Evolutionary conservation across 2,797 vertebrate genomes (phyloP).

Genomic region (Tympanoctomys barrerae): DNA sequence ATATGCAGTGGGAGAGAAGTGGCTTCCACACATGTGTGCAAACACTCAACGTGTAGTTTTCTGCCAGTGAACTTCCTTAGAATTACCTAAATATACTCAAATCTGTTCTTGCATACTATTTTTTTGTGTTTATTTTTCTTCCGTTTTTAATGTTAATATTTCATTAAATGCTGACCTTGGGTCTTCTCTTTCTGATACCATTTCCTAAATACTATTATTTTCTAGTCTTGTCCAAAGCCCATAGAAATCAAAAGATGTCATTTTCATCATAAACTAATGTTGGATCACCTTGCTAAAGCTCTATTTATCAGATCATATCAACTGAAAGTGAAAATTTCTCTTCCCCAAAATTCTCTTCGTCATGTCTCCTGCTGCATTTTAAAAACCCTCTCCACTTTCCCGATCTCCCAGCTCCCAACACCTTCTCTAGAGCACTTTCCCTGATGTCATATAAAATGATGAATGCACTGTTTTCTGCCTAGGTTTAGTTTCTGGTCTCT

Average conservation of each 20-base stretch:
- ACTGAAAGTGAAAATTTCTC: not conserved
- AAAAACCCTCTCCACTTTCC: not conserved
- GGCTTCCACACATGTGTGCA: not conserved
- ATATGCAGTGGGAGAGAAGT: fast-evolving
- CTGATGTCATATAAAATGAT: not conserved
- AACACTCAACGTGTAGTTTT: not conserved
- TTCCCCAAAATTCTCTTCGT: not conserved
- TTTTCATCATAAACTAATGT: constrained; percentile 1
- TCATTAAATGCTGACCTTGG: not conserved
- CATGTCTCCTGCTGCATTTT: not conserved
- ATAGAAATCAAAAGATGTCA: not conserved
- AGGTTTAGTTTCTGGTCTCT: not conserved
- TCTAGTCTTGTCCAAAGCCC: not conserved
- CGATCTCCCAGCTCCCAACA: not conserved
- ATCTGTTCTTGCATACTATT: not conserved
- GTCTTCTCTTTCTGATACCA: not conserved
- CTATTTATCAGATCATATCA: not conserved
- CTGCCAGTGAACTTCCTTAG: not conserved
- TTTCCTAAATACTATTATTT: not conserved
- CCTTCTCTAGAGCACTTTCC: no score
- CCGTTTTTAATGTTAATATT: not conserved
- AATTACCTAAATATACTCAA: not conserved
- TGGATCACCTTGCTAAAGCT: not conserved
- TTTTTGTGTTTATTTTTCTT: not conserved
- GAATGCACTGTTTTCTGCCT: fast-evolving